Evolutionary conservation across 2,797 vertebrate genomes (phyloP), one percentile per base, ranked within the genome.

Genomic region (Argentina silus): DNA sequence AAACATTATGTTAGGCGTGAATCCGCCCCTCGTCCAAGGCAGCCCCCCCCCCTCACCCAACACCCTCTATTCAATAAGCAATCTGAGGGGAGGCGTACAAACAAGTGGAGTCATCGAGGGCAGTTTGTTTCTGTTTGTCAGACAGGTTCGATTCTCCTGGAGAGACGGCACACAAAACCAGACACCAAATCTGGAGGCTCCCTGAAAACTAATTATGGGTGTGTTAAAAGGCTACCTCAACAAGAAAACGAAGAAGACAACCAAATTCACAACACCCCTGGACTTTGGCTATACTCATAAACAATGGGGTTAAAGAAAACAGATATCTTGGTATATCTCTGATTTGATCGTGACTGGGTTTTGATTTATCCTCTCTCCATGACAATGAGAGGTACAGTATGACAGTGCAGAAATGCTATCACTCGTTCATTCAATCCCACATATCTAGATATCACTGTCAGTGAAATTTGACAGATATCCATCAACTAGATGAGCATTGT

Each of bases 131-230:
- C 89, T 88, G 83, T 89, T 91, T 88, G 88, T 85, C 85, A 89
- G 91, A 91, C 90, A 89, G 86, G 81, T 90, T 93, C 88, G 88
- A 91, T 93, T 92, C 90, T 88, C 67, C 53, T 75, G 81, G 80
- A 88, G 87, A 88, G 86, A 85, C 69, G 69, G 87, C 75, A 83
- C 86, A 87, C 88, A 87, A 83, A 86, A 80, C 74, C 89, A 90
- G 91, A 89, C 90, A 81, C 81, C 63, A 67, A 70, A 78, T 84
- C 88, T 84, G 79, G 75, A 82, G 90, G 89, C 89, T 86, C 86
- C 85, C 78, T 86, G 82, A 92, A 93, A 93, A 92, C 89, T 87
- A 93, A 93, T 94, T 91, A 93, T 77, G 80, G 85, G 64, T 84
- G 85, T 91, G 91, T 92, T 93, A 88, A 92, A 91, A 90, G 90